Evolutionary conservation across 1,140 invertebrate species (phyloP).

Genomic region (Mamestra configurata): DNA sequence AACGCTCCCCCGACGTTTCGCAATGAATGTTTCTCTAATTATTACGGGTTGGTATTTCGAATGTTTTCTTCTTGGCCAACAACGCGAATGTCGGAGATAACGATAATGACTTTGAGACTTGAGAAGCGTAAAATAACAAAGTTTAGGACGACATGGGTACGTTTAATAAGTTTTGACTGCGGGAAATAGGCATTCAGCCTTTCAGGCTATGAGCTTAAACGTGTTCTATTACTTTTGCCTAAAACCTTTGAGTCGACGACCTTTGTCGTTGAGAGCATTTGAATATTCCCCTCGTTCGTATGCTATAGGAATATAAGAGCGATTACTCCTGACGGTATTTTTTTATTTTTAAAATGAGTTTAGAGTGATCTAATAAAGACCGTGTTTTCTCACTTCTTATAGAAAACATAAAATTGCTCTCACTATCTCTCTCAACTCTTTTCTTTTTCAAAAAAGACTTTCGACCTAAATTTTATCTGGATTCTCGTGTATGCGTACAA

Average conservation of each 20-base stretch:
- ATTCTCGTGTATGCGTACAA: no score
- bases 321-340: no score
- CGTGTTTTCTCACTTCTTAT: no score
- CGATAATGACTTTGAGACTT: conserved; percentile 44
- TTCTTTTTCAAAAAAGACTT: no score
- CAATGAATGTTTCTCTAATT: conserved; percentile 53
- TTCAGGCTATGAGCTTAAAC: background rate
- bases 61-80: conserved; percentile 51
- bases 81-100: conserved; percentile 37
- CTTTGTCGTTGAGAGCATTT: background rate
- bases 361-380: no score
- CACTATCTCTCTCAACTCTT: no score
- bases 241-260: background rate
- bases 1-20: conserved; percentile 52
- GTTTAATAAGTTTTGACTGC: conserved; percentile 34
- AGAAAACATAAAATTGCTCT: no score
- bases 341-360: no score
- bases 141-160: conserved; percentile 26
- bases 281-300: background rate
- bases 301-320: no score
- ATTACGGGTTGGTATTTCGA: conserved; percentile 51
- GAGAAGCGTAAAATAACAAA: conserved; percentile 41
- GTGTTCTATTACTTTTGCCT: background rate
- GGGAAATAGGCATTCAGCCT: conserved; percentile 10
- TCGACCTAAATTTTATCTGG: no score